phyloP scores from a whole-genome alignment of 2,797 vertebrate genomes.

The Malurus leucopterus region DNA sequence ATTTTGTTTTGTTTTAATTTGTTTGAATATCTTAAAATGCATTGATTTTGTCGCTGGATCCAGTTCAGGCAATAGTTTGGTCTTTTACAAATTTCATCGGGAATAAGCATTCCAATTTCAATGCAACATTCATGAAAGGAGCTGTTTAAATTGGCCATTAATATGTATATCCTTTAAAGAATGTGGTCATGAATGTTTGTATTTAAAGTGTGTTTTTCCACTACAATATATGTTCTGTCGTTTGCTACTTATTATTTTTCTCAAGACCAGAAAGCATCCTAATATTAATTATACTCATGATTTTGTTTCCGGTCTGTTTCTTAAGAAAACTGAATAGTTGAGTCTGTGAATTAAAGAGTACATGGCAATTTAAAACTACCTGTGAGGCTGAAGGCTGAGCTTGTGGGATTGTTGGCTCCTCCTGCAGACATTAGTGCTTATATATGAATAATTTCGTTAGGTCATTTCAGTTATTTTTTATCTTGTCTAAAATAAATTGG shows the following conservation, averaged over 20 bases:
- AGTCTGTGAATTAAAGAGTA: background rate
- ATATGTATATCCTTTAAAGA: background rate
- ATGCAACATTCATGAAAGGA: background rate
- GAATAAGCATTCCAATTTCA: background rate
- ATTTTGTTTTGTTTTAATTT: background rate
- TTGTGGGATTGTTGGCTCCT: constrained; percentile 28
- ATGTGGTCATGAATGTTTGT: background rate
- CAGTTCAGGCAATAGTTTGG: background rate
- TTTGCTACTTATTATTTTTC: background rate
- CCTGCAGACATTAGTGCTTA: constrained; percentile 21
- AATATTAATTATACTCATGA: background rate
- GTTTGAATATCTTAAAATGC: background rate
- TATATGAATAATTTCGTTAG: constrained; percentile 35
- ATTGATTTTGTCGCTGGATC: background rate
- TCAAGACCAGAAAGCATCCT: background rate
- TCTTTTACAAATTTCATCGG: background rate
- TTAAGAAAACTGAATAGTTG: background rate
- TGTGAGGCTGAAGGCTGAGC: constrained; percentile 26
- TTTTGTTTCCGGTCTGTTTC: constrained; percentile 8
- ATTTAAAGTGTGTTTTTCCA: constrained; percentile 8
- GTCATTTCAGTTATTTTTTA: constrained; percentile 15
- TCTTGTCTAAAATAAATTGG: constrained; percentile 1
- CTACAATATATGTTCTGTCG: background rate
- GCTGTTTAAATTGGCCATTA: background rate
- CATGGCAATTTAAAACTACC: constrained; percentile 22